Percentiles rank a stretch among this genome's conserved stretches.
phyloP scores from a whole-genome alignment of 2,113 vertebrate species.

The Miniopterus natalensis region DNA sequence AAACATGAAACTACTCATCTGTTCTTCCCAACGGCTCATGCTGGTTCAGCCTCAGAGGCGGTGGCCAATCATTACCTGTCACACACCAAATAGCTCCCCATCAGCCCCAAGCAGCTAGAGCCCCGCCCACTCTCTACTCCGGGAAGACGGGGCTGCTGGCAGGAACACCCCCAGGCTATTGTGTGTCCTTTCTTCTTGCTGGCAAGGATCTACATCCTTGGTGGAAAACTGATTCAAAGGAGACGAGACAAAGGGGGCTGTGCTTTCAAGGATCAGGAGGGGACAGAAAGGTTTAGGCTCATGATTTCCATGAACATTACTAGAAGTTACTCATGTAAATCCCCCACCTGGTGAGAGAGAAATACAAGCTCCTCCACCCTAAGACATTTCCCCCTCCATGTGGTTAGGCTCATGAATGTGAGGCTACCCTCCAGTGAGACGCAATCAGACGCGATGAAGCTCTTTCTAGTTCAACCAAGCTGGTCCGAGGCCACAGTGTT shows the following conservation, averaged over 20 bases:
- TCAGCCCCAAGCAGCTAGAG: neutral
- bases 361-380: neutral
- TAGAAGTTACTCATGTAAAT: constrained; percentile 58
- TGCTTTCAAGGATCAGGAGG: constrained; percentile 24
- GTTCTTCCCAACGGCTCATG: constrained; percentile 58
- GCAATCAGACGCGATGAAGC: neutral
- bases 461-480: neutral
- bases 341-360: neutral
- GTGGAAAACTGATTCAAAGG: constrained; percentile 70
- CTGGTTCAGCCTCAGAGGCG: constrained; percentile 67
- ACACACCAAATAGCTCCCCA: constrained; percentile 64
- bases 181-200: constrained; percentile 62
- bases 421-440: neutral
- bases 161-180: constrained; percentile 62
- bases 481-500: neutral
- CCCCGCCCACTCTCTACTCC: constrained; percentile 10
- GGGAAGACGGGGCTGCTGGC: constrained; percentile 50
- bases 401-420: neutral
- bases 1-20: constrained; percentile 71
- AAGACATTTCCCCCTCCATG: fast-evolving
- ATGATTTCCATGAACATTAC: neutral
- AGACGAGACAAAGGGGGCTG: constrained; percentile 35
- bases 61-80: constrained; percentile 68
- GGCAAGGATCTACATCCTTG: constrained; percentile 66
- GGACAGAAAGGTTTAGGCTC: neutral